Evolutionary conservation across 2,888 invertebrate species (phyloP).

Genomic region (Hydrotaea cyrtoneurina): DNA sequence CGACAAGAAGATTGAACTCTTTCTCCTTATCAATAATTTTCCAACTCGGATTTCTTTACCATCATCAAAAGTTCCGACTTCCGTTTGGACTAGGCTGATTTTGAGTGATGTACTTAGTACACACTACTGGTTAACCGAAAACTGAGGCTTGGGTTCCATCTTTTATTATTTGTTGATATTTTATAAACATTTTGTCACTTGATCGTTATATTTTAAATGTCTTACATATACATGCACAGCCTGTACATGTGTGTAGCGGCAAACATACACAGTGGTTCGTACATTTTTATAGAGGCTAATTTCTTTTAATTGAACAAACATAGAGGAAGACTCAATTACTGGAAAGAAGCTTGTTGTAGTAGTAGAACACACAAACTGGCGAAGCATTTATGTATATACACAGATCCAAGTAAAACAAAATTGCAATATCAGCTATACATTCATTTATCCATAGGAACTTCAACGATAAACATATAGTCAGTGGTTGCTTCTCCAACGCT

Average conservation of each 20-base stretch:
- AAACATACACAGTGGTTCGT: not conserved
- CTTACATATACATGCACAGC: not conserved
- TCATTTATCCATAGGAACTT: constrained; percentile 48
- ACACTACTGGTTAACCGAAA: too few species aligned
- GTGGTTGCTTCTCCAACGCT: constrained; percentile 8
- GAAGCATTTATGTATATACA: not conserved
- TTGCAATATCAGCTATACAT: constrained; percentile 20
- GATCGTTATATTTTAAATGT: not conserved
- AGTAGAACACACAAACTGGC: constrained; percentile 10
- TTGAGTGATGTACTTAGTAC: too few species aligned
- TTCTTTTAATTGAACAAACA: constrained; percentile 55
- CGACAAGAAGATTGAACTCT: too few species aligned
- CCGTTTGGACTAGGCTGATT: too few species aligned
- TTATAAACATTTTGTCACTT: not conserved
- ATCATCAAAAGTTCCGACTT: too few species aligned
- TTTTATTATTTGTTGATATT: too few species aligned
- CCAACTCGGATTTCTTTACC: too few species aligned
- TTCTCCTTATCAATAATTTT: too few species aligned
- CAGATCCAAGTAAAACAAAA: constrained; percentile 34
- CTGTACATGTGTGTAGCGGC: not conserved
- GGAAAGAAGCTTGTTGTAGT: constrained; percentile 19
- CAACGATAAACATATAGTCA: constrained; percentile 44
- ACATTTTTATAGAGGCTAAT: constrained; percentile 39
- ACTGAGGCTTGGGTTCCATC: too few species aligned
- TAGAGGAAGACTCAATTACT: constrained; percentile 54